A percentile compares a stretch with the other conserved stretches of the same genome.
Conservation (phyloP, 2,888 invertebrate genomes). For the Apotomis turbidana region DNA sequence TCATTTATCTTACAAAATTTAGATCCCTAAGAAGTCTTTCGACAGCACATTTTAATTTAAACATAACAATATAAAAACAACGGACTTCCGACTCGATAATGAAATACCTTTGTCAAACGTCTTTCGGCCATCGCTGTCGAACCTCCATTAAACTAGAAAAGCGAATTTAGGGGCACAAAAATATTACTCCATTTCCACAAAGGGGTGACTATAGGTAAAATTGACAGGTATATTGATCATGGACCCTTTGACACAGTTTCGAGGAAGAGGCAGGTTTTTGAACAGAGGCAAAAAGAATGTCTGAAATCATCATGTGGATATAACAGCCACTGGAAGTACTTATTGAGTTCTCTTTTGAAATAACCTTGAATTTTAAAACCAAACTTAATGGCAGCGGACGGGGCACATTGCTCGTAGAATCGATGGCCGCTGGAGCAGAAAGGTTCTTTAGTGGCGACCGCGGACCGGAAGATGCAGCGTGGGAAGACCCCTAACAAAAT, state of each 20-base stretch:
- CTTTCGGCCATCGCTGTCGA: constrained; percentile 15
- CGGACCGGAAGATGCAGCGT: too few relatives aligned
- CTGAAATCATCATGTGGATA: neutral
- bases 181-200: constrained; percentile 23
- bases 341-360: neutral
- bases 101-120: constrained; percentile 19
- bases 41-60: neutral
- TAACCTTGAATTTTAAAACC: too few relatives aligned
- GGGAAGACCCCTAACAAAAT: too few relatives aligned
- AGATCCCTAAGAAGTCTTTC: neutral
- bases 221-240: constrained; percentile 38
- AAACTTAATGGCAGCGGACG: too few relatives aligned
- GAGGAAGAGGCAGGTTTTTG: constrained; percentile 18
- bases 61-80: constrained; percentile 4
- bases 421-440: too few relatives aligned
- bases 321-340: constrained; percentile 5
- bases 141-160: constrained; percentile 24
- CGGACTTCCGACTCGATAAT: neutral
- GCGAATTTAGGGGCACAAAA: constrained; percentile 10
- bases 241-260: constrained; percentile 34
- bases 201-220: constrained; percentile 21
- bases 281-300: constrained; percentile 16
- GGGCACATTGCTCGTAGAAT: too few relatives aligned
- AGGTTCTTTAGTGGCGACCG: too few relatives aligned
- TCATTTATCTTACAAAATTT: neutral